Base-by-base conservation (phyloP, 2,797 vertebrate genomes). In the Uromys caudimaculatus region DNA sequence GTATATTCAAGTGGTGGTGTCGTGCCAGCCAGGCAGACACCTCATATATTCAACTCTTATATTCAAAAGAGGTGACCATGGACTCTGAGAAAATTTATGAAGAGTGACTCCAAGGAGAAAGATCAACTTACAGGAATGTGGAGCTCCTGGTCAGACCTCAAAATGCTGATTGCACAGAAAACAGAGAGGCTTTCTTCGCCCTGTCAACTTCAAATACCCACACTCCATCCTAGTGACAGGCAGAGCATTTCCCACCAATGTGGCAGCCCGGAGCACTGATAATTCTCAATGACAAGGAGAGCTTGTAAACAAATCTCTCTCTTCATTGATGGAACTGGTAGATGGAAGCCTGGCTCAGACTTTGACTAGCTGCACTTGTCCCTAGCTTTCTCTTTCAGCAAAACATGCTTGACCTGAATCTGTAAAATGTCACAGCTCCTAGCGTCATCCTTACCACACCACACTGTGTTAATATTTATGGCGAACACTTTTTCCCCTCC, bases 21-120 rank as follows among this genome's bases (percentile, higher is more conserved):
- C 58, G 14, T 47, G 92, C 64, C 47, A 24, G 71, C 24, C 85
- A 93, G 83, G 82, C 85, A 35, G 83, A 54, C 95, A 95, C 89
- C 93, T 96, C 89, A 1, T 97, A 95, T 97, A 97, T 97, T 96
- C 88, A 50, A 69, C 93, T 96, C 89, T 0, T 97, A 95, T 96
- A 97, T 97, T 97, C 82, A 50, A 69, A 95, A 79, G 73, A 91
- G 78, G 84, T 86, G 83, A 35, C 93, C 41, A 44, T 58, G 91
- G 16, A 35, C 47, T 77, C 44, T 0, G 0, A 24, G 85, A 88
- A 95, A 95, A 97, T 91, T 67, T 98, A 96, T 96, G 96, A 91
- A 96, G 89, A 97, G 84, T 21, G 32, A 94, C 75, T 77, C 95
- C 54, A 95, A 96, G 95, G 88, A 94, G 23, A 96, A 96, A 95